Evolutionary conservation across 2,888 invertebrate species (phyloP), one percentile per base, ranked within the genome.

Genomic region (Synergus umbraculus): DNA sequence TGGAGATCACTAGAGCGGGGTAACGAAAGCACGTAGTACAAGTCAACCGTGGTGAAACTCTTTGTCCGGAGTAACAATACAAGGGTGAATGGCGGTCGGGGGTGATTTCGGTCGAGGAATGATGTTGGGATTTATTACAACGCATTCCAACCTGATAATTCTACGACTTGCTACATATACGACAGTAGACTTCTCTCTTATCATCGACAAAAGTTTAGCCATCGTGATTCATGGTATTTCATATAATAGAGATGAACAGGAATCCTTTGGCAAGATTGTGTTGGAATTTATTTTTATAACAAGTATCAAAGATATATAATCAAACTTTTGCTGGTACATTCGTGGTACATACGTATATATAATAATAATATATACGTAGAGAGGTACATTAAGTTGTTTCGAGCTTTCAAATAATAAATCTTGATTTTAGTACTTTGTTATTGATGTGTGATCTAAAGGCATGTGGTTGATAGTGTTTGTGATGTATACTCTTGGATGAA

Each of bases 21-120:
- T 83, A 81, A 85, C 83, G 86, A 87, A 89, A 88, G 87, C 86
- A 82, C 88, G 87, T 86, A 88, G 86, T 87, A 86, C 86, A 86
- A 89, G 87, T 90, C 88, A 88, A 86, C 87, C 88, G 86, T 87
- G 86, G 86, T 85, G 85, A 86, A 88, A 89, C 89, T 90, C 91
- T 91, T 91, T 91, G 91, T 91, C 90, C 90, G 88, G 88, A 86
- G 88, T 87, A 90, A 91, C 90, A 90, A 91, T 91, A 90, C 90
- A 90, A 89, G 90, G 90, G 90, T 88, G 90, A 90, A 90, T 88
- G 86, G 88, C 85, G 83, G 84, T 81, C 77, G 80, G 82, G 77
- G 67, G 77, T 44, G 82, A 49, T 73, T 78, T 63, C 77, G 85
- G 80, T 65, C 78, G 81, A 86, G 85, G 86, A 87, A 86, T 87